Conservation (phyloP, 2,888 invertebrate species). For the Galerucella pusilla region DNA sequence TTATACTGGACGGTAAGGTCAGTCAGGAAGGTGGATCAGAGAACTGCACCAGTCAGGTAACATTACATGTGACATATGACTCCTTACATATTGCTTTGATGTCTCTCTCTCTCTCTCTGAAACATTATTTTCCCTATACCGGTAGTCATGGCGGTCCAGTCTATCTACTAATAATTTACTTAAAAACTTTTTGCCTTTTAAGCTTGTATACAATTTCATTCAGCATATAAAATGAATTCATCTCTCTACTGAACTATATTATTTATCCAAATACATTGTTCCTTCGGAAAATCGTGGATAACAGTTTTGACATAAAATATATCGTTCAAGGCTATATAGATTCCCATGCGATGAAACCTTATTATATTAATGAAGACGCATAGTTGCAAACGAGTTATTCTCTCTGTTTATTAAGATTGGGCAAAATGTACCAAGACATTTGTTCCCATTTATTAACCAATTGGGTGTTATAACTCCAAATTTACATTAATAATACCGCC, state of each 20-base stretch:
- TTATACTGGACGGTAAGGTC: too few relatives aligned
- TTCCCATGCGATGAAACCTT: conserved; percentile 24
- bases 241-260: not conserved
- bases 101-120: too few relatives aligned
- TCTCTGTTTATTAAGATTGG: not conserved
- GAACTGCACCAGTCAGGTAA: too few relatives aligned
- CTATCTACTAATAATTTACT: too few relatives aligned
- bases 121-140: too few relatives aligned
- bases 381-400: conserved; percentile 9
- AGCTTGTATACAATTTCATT: too few relatives aligned
- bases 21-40: too few relatives aligned
- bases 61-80: too few relatives aligned
- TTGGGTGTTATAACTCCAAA: not conserved
- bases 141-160: too few relatives aligned
- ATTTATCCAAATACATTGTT: not conserved
- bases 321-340: conserved; percentile 23
- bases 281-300: conserved; percentile 44
- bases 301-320: conserved; percentile 44
- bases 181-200: too few relatives aligned
- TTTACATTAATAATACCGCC: not conserved
- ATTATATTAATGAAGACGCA: conserved; percentile 27
- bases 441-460: not conserved
- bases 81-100: too few relatives aligned
- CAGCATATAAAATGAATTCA: not conserved
- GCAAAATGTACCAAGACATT: not conserved